A percentile compares a stretch with the other conserved stretches of the same genome.
These are phyloP conservation scores for Babyrousa celebensis DNA, from an alignment of 2,797 vertebrate species.

Conservation along the genomic window DNA sequence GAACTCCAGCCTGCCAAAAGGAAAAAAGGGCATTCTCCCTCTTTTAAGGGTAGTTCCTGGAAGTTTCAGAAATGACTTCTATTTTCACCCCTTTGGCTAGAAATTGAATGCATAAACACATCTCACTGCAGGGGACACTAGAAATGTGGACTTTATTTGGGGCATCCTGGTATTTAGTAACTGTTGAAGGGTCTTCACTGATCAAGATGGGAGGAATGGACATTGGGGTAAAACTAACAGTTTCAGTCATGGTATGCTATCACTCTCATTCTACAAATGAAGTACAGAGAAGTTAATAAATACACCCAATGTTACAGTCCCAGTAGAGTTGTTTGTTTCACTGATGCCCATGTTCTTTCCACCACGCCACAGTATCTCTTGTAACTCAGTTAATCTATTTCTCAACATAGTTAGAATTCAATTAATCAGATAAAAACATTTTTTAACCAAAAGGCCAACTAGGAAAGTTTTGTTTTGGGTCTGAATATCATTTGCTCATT, in stretches of 20 bases:
- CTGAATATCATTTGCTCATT: conserved; percentile 8
- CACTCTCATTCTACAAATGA: not conserved
- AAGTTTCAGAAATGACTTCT: not conserved
- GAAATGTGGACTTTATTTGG: not conserved
- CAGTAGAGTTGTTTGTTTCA: not conserved
- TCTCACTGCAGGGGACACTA: not conserved
- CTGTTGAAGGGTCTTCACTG: not conserved
- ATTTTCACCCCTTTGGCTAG: not conserved
- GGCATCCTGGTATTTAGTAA: not conserved
- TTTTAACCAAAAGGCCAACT: not conserved
- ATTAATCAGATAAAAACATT: not conserved
- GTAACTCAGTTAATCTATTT: conserved; percentile 19
- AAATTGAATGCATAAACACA: not conserved
- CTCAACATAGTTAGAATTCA: conserved; percentile 31
- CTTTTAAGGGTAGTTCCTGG: not conserved
- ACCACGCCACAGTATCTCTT: not conserved
- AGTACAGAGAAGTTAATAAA: conserved; percentile 3
- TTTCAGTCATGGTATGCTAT: not conserved
- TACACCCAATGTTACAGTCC: not conserved
- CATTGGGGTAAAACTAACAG: not conserved
- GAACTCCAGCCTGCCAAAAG: not conserved
- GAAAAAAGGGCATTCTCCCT: not conserved
- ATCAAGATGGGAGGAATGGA: not conserved
- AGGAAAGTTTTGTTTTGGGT: not conserved
- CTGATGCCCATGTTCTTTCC: not conserved